A percentile compares a stretch with the other conserved stretches of the same genome.
Conservation (phyloP, 2,888 invertebrate species). For the Drosophila parthenogenetica region DNA sequence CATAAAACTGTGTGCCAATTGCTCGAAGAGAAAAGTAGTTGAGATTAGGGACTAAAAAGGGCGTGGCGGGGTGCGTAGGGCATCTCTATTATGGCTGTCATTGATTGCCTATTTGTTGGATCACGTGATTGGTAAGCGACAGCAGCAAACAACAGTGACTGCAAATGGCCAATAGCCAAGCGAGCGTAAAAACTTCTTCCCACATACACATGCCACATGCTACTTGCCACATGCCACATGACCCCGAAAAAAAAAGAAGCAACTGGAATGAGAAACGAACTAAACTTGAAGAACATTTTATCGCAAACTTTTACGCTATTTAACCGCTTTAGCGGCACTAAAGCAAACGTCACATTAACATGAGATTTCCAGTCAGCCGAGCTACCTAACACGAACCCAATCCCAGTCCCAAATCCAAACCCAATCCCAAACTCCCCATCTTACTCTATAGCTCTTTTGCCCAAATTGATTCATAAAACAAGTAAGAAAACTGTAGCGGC, state of each 20-base stretch:
- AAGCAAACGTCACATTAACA: slow-evolving; percentile 64
- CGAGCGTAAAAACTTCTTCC: slow-evolving; percentile 60
- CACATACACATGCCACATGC: slow-evolving; percentile 18
- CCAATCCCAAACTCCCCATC: background rate
- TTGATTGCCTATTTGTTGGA: slow-evolving; percentile 66
- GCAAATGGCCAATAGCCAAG: slow-evolving; percentile 43
- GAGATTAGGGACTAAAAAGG: background rate
- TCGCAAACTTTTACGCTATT: slow-evolving; percentile 79
- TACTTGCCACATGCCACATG: slow-evolving; percentile 16
- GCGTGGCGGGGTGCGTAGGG: slow-evolving; percentile 2
- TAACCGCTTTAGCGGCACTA: slow-evolving; percentile 74
- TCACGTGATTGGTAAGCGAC: slow-evolving; percentile 62
- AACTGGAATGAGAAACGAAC: slow-evolving; percentile 22
- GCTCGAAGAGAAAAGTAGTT: background rate
- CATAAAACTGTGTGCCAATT: slow-evolving; percentile 37
- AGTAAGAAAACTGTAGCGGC: background rate
- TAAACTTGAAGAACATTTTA: slow-evolving; percentile 55
- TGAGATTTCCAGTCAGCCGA: slow-evolving; percentile 45
- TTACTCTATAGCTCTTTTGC: background rate
- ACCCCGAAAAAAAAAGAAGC: background rate
- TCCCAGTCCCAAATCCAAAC: background rate
- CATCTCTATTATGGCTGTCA: slow-evolving; percentile 60
- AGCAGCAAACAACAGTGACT: slow-evolving; percentile 12
- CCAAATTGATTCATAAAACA: slow-evolving; percentile 72
- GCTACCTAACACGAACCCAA: slow-evolving; percentile 5